Evolutionary conservation across 2,797 vertebrate species (phyloP), one percentile per base, ranked within the genome.

Genomic region (Psittacula echo): DNA sequence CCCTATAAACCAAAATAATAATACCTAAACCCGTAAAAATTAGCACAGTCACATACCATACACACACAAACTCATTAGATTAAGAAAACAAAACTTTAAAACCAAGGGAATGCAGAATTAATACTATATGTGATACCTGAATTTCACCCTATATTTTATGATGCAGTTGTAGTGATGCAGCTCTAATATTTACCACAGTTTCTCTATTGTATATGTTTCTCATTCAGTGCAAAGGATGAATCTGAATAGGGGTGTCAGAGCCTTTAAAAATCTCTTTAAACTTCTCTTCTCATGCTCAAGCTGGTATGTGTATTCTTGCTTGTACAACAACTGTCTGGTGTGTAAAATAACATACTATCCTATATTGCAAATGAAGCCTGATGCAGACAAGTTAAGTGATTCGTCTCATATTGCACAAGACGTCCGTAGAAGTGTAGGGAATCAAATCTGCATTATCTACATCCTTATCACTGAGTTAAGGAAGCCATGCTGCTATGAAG

Each of bases 381-480:
- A 91, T 66, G 67, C 73, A 95, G 88, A 60, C 17, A 54, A 86
- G 20, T 67, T 74, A 53, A 87, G 62, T 76, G 47, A 66, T 86
- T 82, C 91, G 74, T 76, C 60, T 87, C 30, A 79, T 73, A 88
- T 78, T 77, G 48, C 44, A 76, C 44, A 82, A 86, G 74, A 93
- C 24, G 41, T 76, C 82, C 88, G 9, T 24, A 81, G 47, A 42
- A 85, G 45, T 70, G 39, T 13, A 75, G 47, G 54, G 67, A 93
- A 78, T 34, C 64, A 34, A 90, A 47, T 75, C n/a, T 62, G 56
- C 37, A 48, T 66, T 91, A 66, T 79, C 77, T 85, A 56, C 41
- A 54, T 48, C 50, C 64, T 94, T 87, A 87, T 86, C 80, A 85
- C 66, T 70, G 34, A 53, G 45, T 81, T 76, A 86, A 84, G 50